phyloP scores from a whole-genome alignment of 2,797 vertebrate genomes.

The Tadarida brasiliensis region DNA sequence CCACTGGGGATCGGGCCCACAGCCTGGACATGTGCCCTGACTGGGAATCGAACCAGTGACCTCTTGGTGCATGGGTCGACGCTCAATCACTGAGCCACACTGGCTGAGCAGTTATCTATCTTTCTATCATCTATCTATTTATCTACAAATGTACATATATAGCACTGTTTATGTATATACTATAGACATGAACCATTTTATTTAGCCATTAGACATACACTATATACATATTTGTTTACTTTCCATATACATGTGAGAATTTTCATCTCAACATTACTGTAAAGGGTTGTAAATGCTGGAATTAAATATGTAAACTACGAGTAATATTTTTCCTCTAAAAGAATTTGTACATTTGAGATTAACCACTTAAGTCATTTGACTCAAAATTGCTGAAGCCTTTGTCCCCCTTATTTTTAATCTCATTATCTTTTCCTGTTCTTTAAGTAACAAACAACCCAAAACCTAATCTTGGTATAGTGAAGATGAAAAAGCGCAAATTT shows the following conservation, averaged over 20 bases:
- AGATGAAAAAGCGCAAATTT: not conserved
- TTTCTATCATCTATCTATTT: not conserved
- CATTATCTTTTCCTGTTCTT: not conserved
- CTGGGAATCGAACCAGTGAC: too few species aligned
- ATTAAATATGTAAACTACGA: not conserved
- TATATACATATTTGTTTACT: not conserved
- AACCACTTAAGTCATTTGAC: not conserved
- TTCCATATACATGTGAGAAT: not conserved
- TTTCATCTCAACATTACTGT: not conserved
- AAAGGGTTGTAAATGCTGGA: not conserved
- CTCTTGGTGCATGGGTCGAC: too few species aligned
- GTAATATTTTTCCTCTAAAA: not conserved
- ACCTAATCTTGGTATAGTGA: not conserved
- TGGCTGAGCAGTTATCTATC: too few species aligned
- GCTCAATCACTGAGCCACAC: too few species aligned
- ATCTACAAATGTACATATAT: not conserved
- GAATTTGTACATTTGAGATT: not conserved
- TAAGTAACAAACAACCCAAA: not conserved
- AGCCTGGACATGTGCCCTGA: too few species aligned
- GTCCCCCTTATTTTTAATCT: not conserved
- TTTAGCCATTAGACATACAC: not conserved
- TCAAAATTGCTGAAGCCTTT: not conserved
- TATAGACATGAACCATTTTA: not conserved
- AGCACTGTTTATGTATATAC: not conserved
- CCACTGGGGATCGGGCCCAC: too few species aligned